Percentiles rank a stretch among this genome's conserved stretches.
These are phyloP conservation scores for Pangasius sanitwongsei DNA, from an alignment of 2,797 vertebrate species.

Conservation along the genomic window DNA sequence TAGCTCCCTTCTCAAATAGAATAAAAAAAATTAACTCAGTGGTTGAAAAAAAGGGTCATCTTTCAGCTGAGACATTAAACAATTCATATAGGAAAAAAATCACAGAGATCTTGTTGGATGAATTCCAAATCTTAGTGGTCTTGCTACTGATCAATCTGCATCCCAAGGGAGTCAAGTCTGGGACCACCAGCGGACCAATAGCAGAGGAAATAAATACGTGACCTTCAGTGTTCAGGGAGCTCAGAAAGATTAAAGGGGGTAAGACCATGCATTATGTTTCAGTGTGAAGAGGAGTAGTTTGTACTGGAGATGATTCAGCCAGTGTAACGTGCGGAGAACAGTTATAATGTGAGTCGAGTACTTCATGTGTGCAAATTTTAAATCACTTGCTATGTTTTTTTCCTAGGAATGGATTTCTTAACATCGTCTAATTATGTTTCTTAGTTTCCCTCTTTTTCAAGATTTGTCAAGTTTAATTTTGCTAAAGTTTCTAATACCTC, in stretches of 20 bases:
- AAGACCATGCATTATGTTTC: not conserved
- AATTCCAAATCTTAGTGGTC: not conserved
- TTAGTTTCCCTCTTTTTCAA: not conserved
- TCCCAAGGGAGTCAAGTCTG: not conserved
- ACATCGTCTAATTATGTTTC: not conserved
- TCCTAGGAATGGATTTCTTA: not conserved
- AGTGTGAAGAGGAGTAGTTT: not conserved
- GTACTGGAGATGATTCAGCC: not conserved
- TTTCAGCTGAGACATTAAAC: not conserved
- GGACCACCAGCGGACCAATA: not conserved
- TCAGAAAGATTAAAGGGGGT: not conserved
- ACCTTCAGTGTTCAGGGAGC: not conserved
- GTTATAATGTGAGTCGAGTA: not conserved
- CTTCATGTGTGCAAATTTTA: not conserved
- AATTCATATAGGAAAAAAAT: not conserved
- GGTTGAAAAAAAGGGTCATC: not conserved
- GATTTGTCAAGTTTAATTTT: not conserved
- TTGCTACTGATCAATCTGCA: not conserved
- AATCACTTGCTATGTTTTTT: not conserved
- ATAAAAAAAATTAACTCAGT: not conserved
- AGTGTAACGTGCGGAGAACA: not conserved
- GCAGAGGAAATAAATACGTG: not conserved
- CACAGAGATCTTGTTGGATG: not conserved
- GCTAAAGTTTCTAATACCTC: not conserved
- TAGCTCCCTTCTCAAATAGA: not conserved